Base-by-base conservation (phyloP, 2,888 invertebrate species). In the Chydorus sphaericus region DNA sequence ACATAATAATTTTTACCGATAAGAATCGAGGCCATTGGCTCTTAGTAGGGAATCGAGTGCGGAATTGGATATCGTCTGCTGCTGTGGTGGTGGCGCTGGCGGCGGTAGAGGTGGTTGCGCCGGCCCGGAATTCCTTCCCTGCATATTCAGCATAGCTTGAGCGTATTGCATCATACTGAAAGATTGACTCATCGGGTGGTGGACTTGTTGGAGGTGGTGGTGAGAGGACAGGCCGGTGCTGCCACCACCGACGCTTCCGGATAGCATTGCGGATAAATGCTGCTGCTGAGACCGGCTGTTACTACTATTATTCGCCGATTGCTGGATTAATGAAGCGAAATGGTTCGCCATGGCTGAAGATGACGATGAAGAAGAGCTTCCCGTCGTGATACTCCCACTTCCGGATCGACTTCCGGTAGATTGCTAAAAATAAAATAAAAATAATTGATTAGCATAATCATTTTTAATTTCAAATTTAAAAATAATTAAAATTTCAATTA, bases 131-230 rank as follows among this genome's bases (percentile, higher is more conserved):
- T 53, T 29, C 38, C 38, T 36, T 23, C 18, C 36, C 44, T 16
- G 14, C 26, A 44, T 44, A 14, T 16, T 16, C 4, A 16, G 16
- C 14, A 44, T 16, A 26, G 44, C 44, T 28, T 44, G 44, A 4
- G 44, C 44, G 28, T 44, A 44, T 26, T 44, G 44, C 44, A 44
- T 44, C 44, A 44, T 44, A 20, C 28, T 44, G n/a, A 23, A 44
- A 16, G 44, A 23, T 26, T 38, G 38, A n/a, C 44, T 28, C 44
- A 44, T 44, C 11, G 44, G 28, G n/a, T 44, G 44, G 14, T 44
- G 44, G 28, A 26, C 26, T n/a, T n/a, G n/a, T n/a, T n/a, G n/a
- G n/a, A n/a, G n/a, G n/a, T n/a, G n/a, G n/a, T n/a, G n/a, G n/a
- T n/a, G n/a, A n/a, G n/a, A n/a, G n/a, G n/a, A n/a, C n/a, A n/a